Percentiles rank a stretch among this genome's conserved stretches.
These are phyloP conservation scores for Spialia ferax DNA, from an alignment of 2,888 invertebrate species.

Conservation along the genomic window DNA sequence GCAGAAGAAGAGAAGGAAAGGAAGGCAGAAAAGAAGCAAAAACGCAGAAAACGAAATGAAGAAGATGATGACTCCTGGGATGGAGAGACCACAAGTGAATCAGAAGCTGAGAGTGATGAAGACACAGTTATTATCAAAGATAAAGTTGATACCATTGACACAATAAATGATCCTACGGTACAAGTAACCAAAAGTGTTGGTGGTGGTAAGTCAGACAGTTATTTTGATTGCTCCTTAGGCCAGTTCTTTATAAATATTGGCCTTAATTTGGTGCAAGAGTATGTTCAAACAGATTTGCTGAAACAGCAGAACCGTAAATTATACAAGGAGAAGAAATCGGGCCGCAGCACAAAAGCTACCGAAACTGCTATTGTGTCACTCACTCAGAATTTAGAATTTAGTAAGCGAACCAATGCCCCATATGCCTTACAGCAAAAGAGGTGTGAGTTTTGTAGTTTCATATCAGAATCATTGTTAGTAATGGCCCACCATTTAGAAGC, in stretches of 20 bases:
- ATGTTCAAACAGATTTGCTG: constrained; percentile 96
- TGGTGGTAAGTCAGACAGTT: constrained; percentile 88
- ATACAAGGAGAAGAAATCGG: constrained; percentile 89
- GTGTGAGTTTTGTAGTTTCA: constrained; percentile 97
- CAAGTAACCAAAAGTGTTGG: constrained; percentile 73
- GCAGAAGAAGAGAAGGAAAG: constrained; percentile 63
- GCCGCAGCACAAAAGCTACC: constrained; percentile 90
- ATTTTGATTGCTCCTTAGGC: constrained; percentile 95
- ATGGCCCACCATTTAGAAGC: constrained; percentile 97
- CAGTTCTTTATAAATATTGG: constrained; percentile 98
- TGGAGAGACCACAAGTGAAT: constrained; percentile 83
- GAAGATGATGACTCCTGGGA: constrained; percentile 89
- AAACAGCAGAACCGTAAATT: constrained; percentile 95
- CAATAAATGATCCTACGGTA: constrained; percentile 78
- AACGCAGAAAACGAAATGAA: constrained; percentile 68
- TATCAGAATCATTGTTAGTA: constrained; percentile 94
- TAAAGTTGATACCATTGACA: constrained; percentile 83
- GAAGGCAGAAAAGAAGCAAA: constrained; percentile 68
- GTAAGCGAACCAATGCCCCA: constrained; percentile 95
- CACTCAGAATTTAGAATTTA: constrained; percentile 94
- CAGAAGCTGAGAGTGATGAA: constrained; percentile 79
- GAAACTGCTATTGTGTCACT: constrained; percentile 95
- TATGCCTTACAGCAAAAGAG: constrained; percentile 93
- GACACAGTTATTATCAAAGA: constrained; percentile 86
- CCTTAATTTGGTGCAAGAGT: constrained; percentile 96